Evolutionary conservation across 2,888 invertebrate genomes (phyloP).

Genomic region (Ypsolopha scabrella): DNA sequence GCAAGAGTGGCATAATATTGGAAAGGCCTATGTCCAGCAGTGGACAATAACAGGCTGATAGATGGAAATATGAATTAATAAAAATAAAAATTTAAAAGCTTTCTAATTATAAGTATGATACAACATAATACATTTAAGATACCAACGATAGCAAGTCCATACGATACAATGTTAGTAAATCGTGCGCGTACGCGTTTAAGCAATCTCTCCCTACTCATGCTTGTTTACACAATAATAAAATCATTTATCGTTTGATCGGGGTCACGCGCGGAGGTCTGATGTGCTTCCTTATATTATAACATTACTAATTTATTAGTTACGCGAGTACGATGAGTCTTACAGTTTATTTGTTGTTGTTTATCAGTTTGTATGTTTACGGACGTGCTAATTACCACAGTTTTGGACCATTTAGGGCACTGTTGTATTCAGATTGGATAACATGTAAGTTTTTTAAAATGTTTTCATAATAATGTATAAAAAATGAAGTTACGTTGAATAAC

Average conservation of each 20-base stretch:
- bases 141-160: too few relatives aligned
- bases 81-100: too few relatives aligned
- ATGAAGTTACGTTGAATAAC: too few relatives aligned
- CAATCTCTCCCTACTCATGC: neutral
- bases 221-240: neutral
- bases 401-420: neutral
- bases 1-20: too few relatives aligned
- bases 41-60: too few relatives aligned
- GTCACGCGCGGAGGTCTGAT: neutral
- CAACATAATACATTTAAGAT: too few relatives aligned
- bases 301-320: neutral
- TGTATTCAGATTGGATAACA: conserved; percentile 1
- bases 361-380: neutral
- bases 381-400: neutral
- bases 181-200: too few relatives aligned
- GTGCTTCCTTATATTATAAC: neutral
- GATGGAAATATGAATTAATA: too few relatives aligned
- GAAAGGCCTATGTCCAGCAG: too few relatives aligned
- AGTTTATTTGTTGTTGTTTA: neutral
- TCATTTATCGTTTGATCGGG: neutral
- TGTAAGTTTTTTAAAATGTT: neutral
- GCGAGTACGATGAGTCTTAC: neutral
- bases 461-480: neutral
- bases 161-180: too few relatives aligned
- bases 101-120: too few relatives aligned